phyloP scores from a whole-genome alignment of 2,113 vertebrate genomes.

The Corydoras maculifer region DNA sequence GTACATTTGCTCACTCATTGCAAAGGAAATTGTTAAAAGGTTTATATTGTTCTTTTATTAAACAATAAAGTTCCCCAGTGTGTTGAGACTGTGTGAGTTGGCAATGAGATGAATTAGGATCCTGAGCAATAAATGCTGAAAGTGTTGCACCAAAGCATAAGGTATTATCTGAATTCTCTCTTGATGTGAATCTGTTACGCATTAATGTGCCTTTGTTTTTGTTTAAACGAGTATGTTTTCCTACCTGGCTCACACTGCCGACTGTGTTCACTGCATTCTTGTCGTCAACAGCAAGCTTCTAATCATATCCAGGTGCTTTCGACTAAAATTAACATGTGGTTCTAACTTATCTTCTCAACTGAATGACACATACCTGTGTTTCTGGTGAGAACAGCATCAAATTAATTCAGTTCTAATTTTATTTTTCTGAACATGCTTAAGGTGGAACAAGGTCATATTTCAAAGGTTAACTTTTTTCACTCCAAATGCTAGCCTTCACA shows the following conservation, averaged over 20 bases:
- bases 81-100: conserved; percentile 32
- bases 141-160: conserved; percentile 25
- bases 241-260: conserved; percentile 25
- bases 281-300: conserved; percentile 55
- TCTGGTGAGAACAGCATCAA: conserved; percentile 57
- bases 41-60: conserved; percentile 49
- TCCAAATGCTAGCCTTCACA: conserved; percentile 52
- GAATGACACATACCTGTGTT: conserved; percentile 65
- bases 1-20: conserved; percentile 38
- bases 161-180: conserved; percentile 39
- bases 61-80: conserved; percentile 43
- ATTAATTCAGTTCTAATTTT: conserved; percentile 41
- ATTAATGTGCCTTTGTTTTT: conserved; percentile 41
- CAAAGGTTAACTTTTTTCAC: conserved; percentile 57
- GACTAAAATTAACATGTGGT: conserved; percentile 71
- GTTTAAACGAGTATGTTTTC: conserved; percentile 43
- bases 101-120: conserved; percentile 39
- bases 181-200: conserved; percentile 42
- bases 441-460: conserved; percentile 43
- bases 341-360: conserved; percentile 63
- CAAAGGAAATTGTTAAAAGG: conserved; percentile 51
- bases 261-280: conserved; percentile 45
- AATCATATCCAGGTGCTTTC: conserved; percentile 69
- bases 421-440: conserved; percentile 54
- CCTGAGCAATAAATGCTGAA: conserved; percentile 32